Percentiles rank a stretch among this genome's conserved stretches.
Evolutionary conservation across 2,113 vertebrate genomes (phyloP).

Genomic region (Variabilichromis moorii): DNA sequence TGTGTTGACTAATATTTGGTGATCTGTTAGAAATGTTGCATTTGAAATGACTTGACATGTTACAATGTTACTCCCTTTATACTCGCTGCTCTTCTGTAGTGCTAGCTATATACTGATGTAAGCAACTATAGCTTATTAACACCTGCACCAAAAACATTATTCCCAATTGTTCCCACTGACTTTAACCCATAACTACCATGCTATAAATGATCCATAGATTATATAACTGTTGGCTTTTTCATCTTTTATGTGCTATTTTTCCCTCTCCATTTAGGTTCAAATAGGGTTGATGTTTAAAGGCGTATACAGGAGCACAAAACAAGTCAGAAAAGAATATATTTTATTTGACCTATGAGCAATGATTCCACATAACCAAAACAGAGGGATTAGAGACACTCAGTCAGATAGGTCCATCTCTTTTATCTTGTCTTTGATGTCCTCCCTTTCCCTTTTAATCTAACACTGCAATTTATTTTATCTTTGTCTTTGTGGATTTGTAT

Average conservation of each 20-base stretch:
- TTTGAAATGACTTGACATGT: not conserved
- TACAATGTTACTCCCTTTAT: not conserved
- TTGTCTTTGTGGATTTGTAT: not conserved
- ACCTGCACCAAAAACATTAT: not conserved
- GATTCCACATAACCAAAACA: not conserved
- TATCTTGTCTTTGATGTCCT: slow-evolving; percentile 20
- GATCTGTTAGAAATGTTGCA: not conserved
- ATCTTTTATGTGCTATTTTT: not conserved
- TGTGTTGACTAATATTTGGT: not conserved
- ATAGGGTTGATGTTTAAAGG: not conserved
- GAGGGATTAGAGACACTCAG: not conserved
- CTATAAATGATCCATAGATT: not conserved
- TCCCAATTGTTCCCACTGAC: not conserved
- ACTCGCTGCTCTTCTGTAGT: not conserved
- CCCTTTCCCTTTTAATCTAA: not conserved
- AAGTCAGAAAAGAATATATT: not conserved
- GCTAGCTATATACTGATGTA: not conserved
- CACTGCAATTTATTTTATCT: not conserved
- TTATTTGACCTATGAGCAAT: not conserved
- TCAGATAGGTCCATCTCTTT: not conserved
- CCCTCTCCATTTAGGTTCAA: not conserved
- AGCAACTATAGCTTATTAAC: not conserved
- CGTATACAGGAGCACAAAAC: not conserved
- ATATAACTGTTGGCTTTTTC: not conserved
- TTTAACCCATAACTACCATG: not conserved